phyloP scores from a whole-genome alignment of 1,140 invertebrate genomes.

The Drosophila funebris region DNA sequence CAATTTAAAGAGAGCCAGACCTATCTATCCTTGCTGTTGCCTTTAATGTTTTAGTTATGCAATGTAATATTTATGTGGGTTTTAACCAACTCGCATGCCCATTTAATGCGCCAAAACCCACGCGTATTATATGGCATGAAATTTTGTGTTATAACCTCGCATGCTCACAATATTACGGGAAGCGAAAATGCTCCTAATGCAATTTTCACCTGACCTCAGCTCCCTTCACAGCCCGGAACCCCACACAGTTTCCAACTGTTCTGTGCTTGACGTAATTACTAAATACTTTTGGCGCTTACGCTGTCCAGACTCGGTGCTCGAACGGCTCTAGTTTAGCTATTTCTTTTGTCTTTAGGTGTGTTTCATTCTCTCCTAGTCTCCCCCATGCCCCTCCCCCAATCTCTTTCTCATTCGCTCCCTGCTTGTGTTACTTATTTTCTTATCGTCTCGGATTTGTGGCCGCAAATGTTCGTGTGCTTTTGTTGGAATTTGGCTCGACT shows the following conservation, averaged over 20 bases:
- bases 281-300: constrained; percentile 71
- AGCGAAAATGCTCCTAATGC: constrained; percentile 60
- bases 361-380: neutral
- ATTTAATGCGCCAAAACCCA: neutral
- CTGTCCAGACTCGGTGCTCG: constrained; percentile 38
- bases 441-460: constrained; percentile 80
- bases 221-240: neutral
- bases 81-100: neutral
- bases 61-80: constrained; percentile 3
- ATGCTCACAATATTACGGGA: constrained; percentile 31
- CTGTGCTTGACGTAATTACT: constrained; percentile 73
- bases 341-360: constrained; percentile 37
- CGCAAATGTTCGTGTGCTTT: constrained; percentile 78
- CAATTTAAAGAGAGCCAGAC: no score
- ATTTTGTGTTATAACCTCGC: constrained; percentile 27
- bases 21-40: no score
- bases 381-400: neutral
- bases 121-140: neutral
- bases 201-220: constrained; percentile 64
- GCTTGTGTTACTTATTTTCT: constrained; percentile 72
- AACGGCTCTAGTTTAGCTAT: constrained; percentile 28
- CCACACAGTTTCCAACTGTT: neutral
- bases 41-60: neutral
- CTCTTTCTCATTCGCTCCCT: neutral
- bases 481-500: constrained; percentile 73